phyloP scores from a whole-genome alignment of 1,140 invertebrate species.

The Trichonephila inaurata region DNA sequence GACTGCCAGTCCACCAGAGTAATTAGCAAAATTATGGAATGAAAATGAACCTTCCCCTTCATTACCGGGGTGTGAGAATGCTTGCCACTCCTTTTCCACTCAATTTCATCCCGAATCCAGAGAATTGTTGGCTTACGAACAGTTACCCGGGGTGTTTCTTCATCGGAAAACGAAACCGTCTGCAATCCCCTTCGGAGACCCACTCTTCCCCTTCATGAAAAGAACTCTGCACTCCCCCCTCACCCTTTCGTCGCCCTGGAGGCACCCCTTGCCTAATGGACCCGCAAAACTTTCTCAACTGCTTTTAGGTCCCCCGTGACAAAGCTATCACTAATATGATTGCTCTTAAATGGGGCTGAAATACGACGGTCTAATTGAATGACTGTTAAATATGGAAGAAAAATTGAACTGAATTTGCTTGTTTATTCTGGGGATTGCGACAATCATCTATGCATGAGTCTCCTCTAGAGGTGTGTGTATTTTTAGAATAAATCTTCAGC shows the following conservation, averaged over 20 bases:
- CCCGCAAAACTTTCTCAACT: slow-evolving; percentile 9
- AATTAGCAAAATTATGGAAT: slow-evolving; percentile 42
- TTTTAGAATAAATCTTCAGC: too few species aligned
- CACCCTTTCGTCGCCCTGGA: not conserved
- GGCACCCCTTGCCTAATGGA: slow-evolving; percentile 11
- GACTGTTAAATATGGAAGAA: slow-evolving; percentile 34
- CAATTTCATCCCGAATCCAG: not conserved
- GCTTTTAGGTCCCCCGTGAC: not conserved
- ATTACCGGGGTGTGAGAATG: not conserved
- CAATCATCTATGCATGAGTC: too few species aligned
- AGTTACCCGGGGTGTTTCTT: slow-evolving; percentile 16
- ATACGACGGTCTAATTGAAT: not conserved
- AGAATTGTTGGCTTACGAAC: slow-evolving; percentile 30
- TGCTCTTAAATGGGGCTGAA: slow-evolving; percentile 23
- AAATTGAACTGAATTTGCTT: not conserved
- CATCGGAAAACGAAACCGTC: slow-evolving; percentile 40
- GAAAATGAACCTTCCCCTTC: not conserved
- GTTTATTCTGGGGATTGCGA: not conserved
- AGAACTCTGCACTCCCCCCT: not conserved
- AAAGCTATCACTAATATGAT: not conserved
- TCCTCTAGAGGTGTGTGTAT: too few species aligned
- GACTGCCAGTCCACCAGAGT: not conserved
- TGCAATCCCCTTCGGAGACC: not conserved
- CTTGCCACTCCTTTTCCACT: not conserved
- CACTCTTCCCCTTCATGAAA: not conserved